These are phyloP conservation scores for Bubo scandiacus DNA, from an alignment of 2,113 vertebrate species.

Conservation along the genomic window DNA sequence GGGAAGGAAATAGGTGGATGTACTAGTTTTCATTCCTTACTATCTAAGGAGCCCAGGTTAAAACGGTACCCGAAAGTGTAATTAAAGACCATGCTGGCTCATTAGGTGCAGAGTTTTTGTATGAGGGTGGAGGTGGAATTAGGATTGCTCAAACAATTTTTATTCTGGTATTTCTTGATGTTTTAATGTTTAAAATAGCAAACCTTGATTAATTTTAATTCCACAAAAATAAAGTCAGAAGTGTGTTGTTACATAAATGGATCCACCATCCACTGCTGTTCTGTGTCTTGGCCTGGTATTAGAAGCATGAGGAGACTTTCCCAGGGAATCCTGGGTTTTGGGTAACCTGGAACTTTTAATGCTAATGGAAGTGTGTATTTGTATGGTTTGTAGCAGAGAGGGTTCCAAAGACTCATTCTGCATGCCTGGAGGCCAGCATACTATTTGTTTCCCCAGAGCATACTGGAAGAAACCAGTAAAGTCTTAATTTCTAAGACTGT, in stretches of 20 bases:
- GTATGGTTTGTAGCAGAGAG: neutral
- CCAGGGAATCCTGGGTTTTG: neutral
- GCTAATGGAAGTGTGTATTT: neutral
- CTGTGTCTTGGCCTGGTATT: neutral
- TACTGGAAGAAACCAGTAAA: neutral
- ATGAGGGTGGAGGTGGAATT: neutral
- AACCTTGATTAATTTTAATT: neutral
- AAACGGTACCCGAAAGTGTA: neutral
- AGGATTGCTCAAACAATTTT: neutral
- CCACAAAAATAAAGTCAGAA: neutral
- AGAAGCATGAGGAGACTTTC: neutral
- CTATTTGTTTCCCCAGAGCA: neutral
- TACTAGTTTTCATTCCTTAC: neutral
- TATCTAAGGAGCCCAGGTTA: neutral
- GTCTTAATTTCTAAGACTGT: neutral
- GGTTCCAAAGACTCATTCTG: neutral
- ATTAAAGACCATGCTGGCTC: neutral
- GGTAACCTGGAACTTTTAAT: neutral
- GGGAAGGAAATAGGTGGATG: neutral
- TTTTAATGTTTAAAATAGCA: neutral
- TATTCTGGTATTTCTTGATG: neutral
- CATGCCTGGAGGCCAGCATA: neutral
- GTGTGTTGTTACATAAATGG: neutral
- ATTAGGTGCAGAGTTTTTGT: neutral
- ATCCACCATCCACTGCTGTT: neutral